These are phyloP conservation scores for Diorhabda carinulata DNA, from an alignment of 1,140 invertebrate species.

Conservation along the genomic window DNA sequence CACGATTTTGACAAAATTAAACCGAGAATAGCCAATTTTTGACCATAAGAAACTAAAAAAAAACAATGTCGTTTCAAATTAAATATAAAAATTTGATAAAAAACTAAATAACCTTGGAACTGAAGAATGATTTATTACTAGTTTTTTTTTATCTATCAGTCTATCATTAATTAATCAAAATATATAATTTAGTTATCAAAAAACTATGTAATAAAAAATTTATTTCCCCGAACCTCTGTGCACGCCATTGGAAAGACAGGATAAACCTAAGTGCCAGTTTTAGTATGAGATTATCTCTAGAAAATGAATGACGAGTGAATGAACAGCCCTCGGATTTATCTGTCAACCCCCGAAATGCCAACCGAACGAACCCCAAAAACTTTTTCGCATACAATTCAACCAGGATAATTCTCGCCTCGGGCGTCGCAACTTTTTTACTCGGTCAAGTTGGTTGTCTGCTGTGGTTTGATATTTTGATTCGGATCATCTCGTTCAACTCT, in stretches of 20 bases:
- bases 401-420: not conserved
- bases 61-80: too few relatives aligned
- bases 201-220: too few relatives aligned
- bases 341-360: slow-evolving; percentile 1
- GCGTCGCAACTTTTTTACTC: slow-evolving; percentile 1
- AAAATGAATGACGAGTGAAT: slow-evolving; percentile 1
- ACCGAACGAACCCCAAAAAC: not conserved
- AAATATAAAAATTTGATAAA: too few relatives aligned
- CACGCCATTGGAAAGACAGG: not conserved
- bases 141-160: too few relatives aligned
- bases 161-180: too few relatives aligned
- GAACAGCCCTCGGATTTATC: slow-evolving; percentile 1
- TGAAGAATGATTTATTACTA: too few relatives aligned
- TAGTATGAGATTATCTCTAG: slow-evolving; percentile 1
- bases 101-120: too few relatives aligned
- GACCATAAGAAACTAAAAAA: too few relatives aligned
- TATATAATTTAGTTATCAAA: too few relatives aligned
- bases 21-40: too few relatives aligned
- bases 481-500: not conserved
- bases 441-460: not conserved
- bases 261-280: slow-evolving; percentile 1
- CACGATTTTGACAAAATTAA: too few relatives aligned
- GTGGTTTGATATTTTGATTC: slow-evolving; percentile 2
- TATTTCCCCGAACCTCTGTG: not conserved
- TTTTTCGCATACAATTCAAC: not conserved